Evolutionary conservation across 2,888 invertebrate species (phyloP).

Genomic region (Coenonympha glycerion): DNA sequence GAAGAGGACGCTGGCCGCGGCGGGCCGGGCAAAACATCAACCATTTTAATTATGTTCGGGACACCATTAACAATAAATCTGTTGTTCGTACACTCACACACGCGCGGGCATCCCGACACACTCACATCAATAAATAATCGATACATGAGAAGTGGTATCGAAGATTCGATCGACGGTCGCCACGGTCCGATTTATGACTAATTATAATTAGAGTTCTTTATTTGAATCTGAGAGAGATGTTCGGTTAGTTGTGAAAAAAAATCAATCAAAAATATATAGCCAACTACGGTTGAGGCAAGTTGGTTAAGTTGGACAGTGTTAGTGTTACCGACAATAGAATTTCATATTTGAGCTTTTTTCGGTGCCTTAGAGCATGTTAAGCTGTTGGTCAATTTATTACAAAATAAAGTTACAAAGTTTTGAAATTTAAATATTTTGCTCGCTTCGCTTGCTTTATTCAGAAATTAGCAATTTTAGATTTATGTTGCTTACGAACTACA

Average conservation of each 20-base stretch:
- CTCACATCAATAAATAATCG: constrained; percentile 37
- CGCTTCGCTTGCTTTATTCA: neutral
- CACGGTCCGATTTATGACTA: constrained; percentile 62
- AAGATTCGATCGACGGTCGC: constrained; percentile 50
- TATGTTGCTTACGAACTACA: no score
- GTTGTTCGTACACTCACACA: constrained; percentile 50
- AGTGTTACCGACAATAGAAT: no score
- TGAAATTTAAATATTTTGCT: neutral
- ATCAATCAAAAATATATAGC: no score
- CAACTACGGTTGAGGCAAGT: no score
- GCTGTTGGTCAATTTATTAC: no score
- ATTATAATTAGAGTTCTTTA: constrained; percentile 44
- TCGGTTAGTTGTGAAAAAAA: no score
- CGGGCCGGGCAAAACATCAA: constrained; percentile 69
- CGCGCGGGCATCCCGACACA: constrained; percentile 34
- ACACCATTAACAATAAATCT: constrained; percentile 76
- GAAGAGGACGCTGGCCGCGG: constrained; percentile 54
- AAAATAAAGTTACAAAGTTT: neutral
- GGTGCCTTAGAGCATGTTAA: no score
- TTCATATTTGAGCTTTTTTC: no score
- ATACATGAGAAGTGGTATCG: constrained; percentile 47
- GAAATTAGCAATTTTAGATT: no score
- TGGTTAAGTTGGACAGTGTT: no score
- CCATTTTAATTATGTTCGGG: constrained; percentile 75
- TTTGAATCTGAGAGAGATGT: no score